Evolutionary conservation across 2,888 invertebrate species (phyloP).

Genomic region (Amaurobius ferox): DNA sequence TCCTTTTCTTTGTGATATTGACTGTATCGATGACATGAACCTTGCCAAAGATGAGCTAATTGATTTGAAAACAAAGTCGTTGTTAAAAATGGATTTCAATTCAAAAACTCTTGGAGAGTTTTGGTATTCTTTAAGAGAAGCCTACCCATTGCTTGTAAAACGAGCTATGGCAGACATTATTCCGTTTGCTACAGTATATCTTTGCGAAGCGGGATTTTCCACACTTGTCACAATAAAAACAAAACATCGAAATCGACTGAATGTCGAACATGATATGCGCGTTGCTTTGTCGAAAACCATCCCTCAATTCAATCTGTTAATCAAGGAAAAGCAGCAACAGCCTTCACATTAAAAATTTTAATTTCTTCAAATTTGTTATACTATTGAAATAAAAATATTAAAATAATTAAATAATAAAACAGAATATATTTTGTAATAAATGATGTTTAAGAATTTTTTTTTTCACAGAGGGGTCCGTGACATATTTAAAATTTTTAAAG

Average conservation of each 20-base stretch:
- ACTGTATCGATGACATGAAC: conserved; percentile 53
- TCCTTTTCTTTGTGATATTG: conserved; percentile 62
- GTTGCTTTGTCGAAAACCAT: conserved; percentile 40
- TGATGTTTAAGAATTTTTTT: conserved; percentile 28
- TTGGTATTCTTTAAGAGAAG: conserved; percentile 43
- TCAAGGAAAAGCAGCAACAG: conserved; percentile 37
- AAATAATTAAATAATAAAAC: not conserved
- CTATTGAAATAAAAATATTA: conserved; percentile 37
- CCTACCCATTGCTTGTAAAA: conserved; percentile 58
- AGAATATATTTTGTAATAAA: conserved; percentile 14
- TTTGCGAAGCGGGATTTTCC: conserved; percentile 53
- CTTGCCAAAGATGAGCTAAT: conserved; percentile 49
- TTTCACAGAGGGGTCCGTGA: conserved; percentile 51
- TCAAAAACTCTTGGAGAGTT: conserved; percentile 1
- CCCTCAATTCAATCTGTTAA: conserved; percentile 48
- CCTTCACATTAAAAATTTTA: conserved; percentile 37
- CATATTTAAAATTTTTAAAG: conserved; percentile 55
- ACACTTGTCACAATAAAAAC: conserved; percentile 45
- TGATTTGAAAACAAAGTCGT: conserved; percentile 47
- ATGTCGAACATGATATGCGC: conserved; percentile 42
- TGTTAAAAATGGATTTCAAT: conserved; percentile 46
- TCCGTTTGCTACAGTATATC: conserved; percentile 54
- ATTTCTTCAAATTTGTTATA: conserved; percentile 27
- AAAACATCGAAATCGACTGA: conserved; percentile 41
- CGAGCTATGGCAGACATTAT: conserved; percentile 54